These are phyloP conservation scores for Etheostoma spectabile DNA, from an alignment of 2,113 vertebrate species.

Conservation along the genomic window DNA sequence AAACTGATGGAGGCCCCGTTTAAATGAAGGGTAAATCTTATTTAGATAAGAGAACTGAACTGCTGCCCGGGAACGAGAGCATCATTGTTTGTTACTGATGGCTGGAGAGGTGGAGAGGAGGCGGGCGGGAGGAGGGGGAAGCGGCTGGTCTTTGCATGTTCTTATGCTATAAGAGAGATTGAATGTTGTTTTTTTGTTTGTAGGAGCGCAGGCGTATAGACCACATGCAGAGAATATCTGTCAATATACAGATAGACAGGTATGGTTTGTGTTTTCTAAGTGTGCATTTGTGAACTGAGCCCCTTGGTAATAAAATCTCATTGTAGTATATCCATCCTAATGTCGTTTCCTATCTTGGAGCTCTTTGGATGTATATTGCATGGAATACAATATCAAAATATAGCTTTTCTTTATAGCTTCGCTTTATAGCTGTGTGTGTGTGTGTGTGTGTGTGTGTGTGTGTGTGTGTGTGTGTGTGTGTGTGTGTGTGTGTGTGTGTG, in stretches of 20 bases:
- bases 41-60: conserved; percentile 86
- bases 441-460: conserved; percentile 1
- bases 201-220: conserved; percentile 32
- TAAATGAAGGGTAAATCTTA: conserved; percentile 87
- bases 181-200: conserved; percentile 72
- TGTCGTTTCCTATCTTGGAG: conserved; percentile 64
- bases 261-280: conserved; percentile 58
- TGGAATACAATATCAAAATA: conserved; percentile 69
- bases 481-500: no score
- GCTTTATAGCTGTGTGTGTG: conserved; percentile 39
- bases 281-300: conserved; percentile 75
- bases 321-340: conserved; percentile 68
- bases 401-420: conserved; percentile 57
- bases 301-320: conserved; percentile 70
- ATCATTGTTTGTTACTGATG: conserved; percentile 83
- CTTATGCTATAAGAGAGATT: conserved; percentile 72
- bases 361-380: conserved; percentile 49
- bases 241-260: conserved; percentile 66
- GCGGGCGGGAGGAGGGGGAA: not conserved
- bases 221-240: conserved; percentile 68
- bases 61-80: conserved; percentile 78
- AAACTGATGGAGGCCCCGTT: conserved; percentile 85
- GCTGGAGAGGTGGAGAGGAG: conserved; percentile 59
- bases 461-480: no score
- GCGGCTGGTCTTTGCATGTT: conserved; percentile 74